Conservation (phyloP, 2,113 vertebrate species). For the Prunella himalayana region DNA sequence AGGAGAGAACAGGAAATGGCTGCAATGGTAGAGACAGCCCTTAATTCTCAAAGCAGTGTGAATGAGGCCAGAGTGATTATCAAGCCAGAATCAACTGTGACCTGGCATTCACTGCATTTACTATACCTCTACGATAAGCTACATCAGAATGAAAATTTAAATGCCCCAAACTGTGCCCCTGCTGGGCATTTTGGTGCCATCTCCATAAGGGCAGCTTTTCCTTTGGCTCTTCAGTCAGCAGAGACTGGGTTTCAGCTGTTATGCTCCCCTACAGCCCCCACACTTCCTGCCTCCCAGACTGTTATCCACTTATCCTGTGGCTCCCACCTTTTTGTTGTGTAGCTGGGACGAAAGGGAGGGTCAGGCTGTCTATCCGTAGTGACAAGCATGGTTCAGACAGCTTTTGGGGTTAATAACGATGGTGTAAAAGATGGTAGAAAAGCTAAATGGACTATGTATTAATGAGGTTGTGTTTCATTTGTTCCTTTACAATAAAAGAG, state of each 20-base stretch:
- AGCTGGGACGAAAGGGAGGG: not conserved
- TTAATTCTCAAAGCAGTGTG: not conserved
- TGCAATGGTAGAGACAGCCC: not conserved
- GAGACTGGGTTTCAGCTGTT: not conserved
- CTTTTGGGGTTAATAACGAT: not conserved
- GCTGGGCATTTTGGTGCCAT: not conserved
- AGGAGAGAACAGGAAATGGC: slow-evolving; percentile 20
- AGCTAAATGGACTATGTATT: not conserved
- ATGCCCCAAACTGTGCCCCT: not conserved
- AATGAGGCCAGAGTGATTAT: not conserved
- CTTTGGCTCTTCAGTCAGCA: not conserved
- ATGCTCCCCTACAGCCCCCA: not conserved
- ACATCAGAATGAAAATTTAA: not conserved
- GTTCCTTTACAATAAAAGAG: not conserved
- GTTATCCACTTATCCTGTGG: not conserved
- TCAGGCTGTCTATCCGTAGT: not conserved
- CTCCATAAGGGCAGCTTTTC: not conserved
- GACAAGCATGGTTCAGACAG: not conserved
- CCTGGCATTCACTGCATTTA: not conserved
- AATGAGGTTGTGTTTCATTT: slow-evolving; percentile 12
- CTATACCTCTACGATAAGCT: not conserved
- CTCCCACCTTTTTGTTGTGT: not conserved
- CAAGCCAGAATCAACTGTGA: not conserved
- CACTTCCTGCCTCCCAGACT: rapidly evolving
- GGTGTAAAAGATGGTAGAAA: not conserved